Evolutionary conservation across 2,888 invertebrate species (phyloP).

Genomic region (Caenorhabditis doughertyi): DNA sequence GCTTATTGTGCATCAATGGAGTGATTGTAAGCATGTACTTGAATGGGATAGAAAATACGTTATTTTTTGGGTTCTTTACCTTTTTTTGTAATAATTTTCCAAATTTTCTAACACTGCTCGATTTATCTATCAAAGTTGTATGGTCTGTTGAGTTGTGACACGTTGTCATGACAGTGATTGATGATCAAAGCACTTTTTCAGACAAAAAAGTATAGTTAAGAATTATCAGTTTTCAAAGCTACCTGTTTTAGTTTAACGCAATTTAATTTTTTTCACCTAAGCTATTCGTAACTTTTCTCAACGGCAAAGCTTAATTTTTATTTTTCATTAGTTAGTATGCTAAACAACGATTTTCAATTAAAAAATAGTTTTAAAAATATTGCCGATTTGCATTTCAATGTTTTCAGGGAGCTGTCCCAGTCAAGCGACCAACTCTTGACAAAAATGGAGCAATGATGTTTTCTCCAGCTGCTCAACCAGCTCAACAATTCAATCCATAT

Average conservation of each 20-base stretch:
- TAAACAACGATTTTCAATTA: background rate
- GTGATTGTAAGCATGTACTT: constrained; percentile 60
- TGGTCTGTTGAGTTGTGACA: too few species aligned
- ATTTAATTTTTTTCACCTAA: too few species aligned
- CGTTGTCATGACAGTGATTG: too few species aligned
- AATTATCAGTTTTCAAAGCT: too few species aligned
- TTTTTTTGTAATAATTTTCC: constrained; percentile 1
- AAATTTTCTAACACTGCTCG: background rate
- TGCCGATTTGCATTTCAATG: background rate
- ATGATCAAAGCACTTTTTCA: too few species aligned
- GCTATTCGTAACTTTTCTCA: too few species aligned
- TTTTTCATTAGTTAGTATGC: background rate
- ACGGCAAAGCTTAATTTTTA: too few species aligned
- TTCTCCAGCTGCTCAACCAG: constrained; percentile 62
- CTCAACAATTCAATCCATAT: constrained; percentile 73
- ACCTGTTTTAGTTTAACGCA: too few species aligned
- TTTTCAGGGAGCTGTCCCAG: constrained; percentile 73
- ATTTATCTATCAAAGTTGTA: too few species aligned
- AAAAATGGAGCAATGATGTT: constrained; percentile 74
- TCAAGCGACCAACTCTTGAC: constrained; percentile 75
- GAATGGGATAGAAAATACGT: background rate
- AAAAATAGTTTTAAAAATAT: background rate
- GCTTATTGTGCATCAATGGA: constrained; percentile 56
- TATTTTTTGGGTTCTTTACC: background rate
- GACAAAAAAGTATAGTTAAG: too few species aligned